Evolutionary conservation across 1,140 invertebrate genomes (phyloP).

Genomic region (Cheumatopsyche charites): DNA sequence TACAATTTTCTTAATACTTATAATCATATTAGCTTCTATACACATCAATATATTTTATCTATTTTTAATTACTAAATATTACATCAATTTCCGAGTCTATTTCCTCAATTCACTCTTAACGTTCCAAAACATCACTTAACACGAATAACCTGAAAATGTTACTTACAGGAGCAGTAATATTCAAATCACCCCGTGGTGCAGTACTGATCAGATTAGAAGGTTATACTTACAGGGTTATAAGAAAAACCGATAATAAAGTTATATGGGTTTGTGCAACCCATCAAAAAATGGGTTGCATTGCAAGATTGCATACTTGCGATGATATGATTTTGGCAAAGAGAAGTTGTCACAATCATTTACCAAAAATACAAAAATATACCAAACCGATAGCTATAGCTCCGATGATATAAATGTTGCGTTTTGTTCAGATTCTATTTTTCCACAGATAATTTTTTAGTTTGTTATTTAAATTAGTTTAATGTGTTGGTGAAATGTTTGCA

Average conservation of each 20-base stretch:
- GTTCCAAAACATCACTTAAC: background rate
- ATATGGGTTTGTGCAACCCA: constrained; percentile 49
- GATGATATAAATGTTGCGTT: background rate
- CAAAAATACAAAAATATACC: constrained; percentile 20
- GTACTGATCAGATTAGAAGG: constrained; percentile 6
- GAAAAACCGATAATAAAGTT: constrained; percentile 32
- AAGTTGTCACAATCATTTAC: constrained; percentile 39
- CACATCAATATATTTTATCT: background rate
- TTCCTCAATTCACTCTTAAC: too few species aligned
- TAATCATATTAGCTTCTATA: too few species aligned
- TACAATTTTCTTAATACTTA: too few species aligned
- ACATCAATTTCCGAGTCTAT: too few species aligned
- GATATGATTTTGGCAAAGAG: constrained; percentile 46
- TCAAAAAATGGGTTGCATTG: constrained; percentile 48
- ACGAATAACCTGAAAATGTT: too few species aligned
- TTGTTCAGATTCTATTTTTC: background rate
- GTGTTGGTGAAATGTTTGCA: too few species aligned
- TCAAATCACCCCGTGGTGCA: constrained; percentile 28
- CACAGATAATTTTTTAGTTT: too few species aligned
- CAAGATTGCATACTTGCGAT: constrained; percentile 47
- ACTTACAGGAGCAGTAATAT: constrained; percentile 15
- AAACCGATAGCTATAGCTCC: too few species aligned
- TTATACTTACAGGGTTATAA: constrained; percentile 24
- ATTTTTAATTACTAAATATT: background rate
- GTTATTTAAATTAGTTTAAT: background rate